Evolutionary conservation across 2,797 vertebrate species (phyloP).

Genomic region (Odontamblyopus rebecca): DNA sequence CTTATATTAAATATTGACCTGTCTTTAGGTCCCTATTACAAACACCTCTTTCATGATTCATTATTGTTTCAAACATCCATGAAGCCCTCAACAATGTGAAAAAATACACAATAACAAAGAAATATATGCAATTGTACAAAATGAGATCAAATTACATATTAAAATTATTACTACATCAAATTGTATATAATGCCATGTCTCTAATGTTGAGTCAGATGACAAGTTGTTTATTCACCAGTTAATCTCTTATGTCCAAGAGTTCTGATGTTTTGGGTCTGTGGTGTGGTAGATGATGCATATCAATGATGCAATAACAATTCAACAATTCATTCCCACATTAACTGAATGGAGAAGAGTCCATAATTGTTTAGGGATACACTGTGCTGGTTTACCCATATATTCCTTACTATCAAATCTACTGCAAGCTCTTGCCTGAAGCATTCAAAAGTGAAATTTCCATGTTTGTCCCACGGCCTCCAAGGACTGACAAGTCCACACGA

Average conservation of each 20-base stretch:
- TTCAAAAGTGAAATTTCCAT: neutral
- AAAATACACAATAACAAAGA: no score
- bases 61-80: constrained; percentile 41
- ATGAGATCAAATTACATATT: no score
- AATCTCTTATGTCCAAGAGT: constrained; percentile 15
- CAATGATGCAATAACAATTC: neutral
- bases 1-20: constrained; percentile 26
- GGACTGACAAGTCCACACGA: constrained; percentile 38
- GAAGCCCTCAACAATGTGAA: constrained; percentile 21
- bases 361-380: neutral
- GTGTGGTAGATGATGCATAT: neutral
- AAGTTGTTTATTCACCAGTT: no score
- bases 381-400: neutral
- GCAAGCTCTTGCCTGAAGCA: no score
- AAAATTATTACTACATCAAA: no score
- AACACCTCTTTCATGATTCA: constrained; percentile 27
- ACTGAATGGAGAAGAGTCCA: neutral
- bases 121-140: no score
- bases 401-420: neutral
- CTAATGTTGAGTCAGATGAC: no score
- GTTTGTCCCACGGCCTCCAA: neutral
- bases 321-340: neutral
- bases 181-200: no score
- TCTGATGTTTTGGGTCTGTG: constrained; percentile 7
- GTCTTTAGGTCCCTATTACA: constrained; percentile 25